Percentiles rank a stretch among this genome's conserved stretches.
These are phyloP conservation scores for Odontamblyopus rebecca DNA, from an alignment of 2,797 vertebrate genomes.

Conservation along the genomic window DNA sequence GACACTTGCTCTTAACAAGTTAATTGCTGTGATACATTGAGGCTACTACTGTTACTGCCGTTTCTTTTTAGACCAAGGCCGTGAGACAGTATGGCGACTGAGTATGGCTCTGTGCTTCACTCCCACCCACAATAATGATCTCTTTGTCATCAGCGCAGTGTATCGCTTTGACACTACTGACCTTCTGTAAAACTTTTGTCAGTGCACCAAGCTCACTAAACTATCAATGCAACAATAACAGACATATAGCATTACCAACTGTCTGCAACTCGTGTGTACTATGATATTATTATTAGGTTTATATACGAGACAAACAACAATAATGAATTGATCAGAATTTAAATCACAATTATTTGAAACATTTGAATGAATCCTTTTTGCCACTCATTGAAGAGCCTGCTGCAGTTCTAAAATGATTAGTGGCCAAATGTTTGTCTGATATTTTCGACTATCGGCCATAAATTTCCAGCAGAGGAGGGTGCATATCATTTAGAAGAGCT, in stretches of 20 bases:
- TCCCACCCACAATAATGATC: constrained; percentile 11
- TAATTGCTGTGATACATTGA: constrained; percentile 24
- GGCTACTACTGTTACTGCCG: constrained; percentile 22
- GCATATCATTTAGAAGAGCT: not conserved
- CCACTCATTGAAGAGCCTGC: too few relatives aligned
- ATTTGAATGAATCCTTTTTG: too few relatives aligned
- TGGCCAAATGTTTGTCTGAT: too few relatives aligned
- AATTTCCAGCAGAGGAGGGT: not conserved
- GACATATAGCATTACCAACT: not conserved
- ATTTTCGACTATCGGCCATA: too few relatives aligned
- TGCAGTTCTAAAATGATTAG: too few relatives aligned
- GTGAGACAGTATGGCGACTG: constrained; percentile 28
- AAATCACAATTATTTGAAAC: too few relatives aligned
- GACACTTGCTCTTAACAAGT: constrained; percentile 16
- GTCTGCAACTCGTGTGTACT: not conserved
- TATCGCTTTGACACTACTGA: constrained; percentile 8
- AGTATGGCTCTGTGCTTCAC: not conserved
- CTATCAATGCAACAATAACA: not conserved
- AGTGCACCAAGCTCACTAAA: not conserved
- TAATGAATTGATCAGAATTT: too few relatives aligned
- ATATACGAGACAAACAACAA: too few relatives aligned
- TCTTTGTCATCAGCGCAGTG: constrained; percentile 1
- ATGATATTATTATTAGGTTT: too few relatives aligned
- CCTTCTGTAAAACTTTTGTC: not conserved
- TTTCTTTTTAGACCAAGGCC: constrained; percentile 48